Base-by-base conservation (phyloP, 35 echinoderm and acorn worm species). In the Heliocidaris tuberculata region DNA sequence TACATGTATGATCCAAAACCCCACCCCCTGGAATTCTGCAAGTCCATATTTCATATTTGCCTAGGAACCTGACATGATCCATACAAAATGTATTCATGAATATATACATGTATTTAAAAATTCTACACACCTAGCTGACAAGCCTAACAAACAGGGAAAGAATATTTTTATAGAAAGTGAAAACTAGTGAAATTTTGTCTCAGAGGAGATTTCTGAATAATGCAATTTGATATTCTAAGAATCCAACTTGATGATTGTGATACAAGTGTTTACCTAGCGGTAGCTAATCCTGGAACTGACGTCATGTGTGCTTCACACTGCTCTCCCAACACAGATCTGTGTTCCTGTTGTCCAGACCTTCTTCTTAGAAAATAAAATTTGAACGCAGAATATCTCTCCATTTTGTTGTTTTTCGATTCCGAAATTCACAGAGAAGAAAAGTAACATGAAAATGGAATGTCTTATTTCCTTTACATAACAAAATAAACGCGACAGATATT, bases 231-330 rank as follows among this genome's bases (percentile, higher is more conserved):
- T 7, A 78, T 78, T 78, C 65, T 7, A 19, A 78, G 65, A 78
- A 78, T 78, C 65, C 65, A 56, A 56, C 52, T 78, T 27, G 65
- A 78, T 78, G 65, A 78, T 78, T 78, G 65, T 78, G 65, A 78
- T 78, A n/a, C 27, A 78, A 21, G 15, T 21, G 27, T 78, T 78
- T 78, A 78, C 65, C 65, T 78, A 7, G 19, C 27, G 21, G 35
- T 78, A 78, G 65, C 27, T 78, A 78, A 78, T 78, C 65, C 65
- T 78, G 65, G 5, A 7, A 78, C 65, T 78, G 65, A 78, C 65
- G 65, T 78, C 65, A 78, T 78, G 7, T 21, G 27, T 78, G 65
- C 65, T 78, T 78, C 65, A 78, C 65, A 78, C 65, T 78, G 65
- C 65, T 78, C 65, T 78, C 65, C 65, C 65, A n/a, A n/a, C 8